phyloP scores from a whole-genome alignment of 2,113 vertebrate species.

The Cinclus cinclus region DNA sequence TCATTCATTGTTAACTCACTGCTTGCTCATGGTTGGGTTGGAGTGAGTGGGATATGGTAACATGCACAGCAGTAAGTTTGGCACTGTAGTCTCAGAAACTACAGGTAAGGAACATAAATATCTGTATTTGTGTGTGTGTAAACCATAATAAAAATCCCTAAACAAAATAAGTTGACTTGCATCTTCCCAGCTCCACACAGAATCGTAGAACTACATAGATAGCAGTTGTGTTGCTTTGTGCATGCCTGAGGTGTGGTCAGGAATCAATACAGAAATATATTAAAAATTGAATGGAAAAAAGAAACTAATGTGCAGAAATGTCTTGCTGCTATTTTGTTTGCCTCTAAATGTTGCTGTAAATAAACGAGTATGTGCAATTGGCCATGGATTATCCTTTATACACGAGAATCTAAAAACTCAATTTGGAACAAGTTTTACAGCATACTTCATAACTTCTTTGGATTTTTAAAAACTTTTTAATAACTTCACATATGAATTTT shows the following conservation, averaged over 20 bases:
- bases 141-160: background rate
- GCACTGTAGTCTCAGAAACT: background rate
- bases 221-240: background rate
- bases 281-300: background rate
- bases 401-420: background rate
- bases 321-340: background rate
- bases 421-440: background rate
- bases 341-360: background rate
- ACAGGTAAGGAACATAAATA: background rate
- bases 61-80: background rate
- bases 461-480: background rate
- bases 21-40: background rate
- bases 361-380: background rate
- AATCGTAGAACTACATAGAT: background rate
- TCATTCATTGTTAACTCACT: background rate
- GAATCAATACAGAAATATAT: background rate
- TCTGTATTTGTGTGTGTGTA: background rate
- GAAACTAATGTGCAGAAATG: background rate
- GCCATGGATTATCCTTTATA: background rate
- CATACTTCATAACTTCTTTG: background rate
- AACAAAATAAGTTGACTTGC: background rate
- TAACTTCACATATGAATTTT: conserved; percentile 23
- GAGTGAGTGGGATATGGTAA: background rate
- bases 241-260: background rate
- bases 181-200: background rate